Conservation (phyloP, 2,113 vertebrate genomes). For the Gadus chalcogrammus region DNA sequence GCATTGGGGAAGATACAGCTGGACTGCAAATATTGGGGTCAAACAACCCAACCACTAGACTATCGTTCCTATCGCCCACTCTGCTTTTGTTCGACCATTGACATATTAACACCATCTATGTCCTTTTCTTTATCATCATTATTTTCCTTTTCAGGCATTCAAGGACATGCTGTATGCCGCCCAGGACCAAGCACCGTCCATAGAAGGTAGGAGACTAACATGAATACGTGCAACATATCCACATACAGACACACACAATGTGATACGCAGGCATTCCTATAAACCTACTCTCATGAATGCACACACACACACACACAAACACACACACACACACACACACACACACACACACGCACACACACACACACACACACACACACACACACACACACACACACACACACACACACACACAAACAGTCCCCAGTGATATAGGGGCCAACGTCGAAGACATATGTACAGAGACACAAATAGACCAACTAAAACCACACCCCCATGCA, state of each 20-base stretch:
- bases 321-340: neutral
- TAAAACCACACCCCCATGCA: neutral
- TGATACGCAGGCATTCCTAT: conserved; percentile 1
- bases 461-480: neutral
- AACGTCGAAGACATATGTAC: neutral
- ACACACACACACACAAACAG: neutral
- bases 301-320: neutral
- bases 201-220: conserved; percentile 86
- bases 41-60: no score
- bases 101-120: neutral
- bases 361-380: neutral
- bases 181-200: conserved; percentile 96
- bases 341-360: neutral
- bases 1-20: no score
- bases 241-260: neutral
- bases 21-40: no score
- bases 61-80: no score
- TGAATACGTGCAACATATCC: conserved; percentile 8
- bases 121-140: conserved; percentile 1
- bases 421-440: no score
- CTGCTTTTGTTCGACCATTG: no score
- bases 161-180: conserved; percentile 98
- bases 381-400: neutral
- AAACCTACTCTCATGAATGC: conserved; percentile 14
- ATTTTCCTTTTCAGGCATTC: conserved; percentile 79